Evolutionary conservation across 2,888 invertebrate genomes (phyloP), one percentile per base, ranked within the genome.

Genomic region (Harpagoxenus sublaevis): DNA sequence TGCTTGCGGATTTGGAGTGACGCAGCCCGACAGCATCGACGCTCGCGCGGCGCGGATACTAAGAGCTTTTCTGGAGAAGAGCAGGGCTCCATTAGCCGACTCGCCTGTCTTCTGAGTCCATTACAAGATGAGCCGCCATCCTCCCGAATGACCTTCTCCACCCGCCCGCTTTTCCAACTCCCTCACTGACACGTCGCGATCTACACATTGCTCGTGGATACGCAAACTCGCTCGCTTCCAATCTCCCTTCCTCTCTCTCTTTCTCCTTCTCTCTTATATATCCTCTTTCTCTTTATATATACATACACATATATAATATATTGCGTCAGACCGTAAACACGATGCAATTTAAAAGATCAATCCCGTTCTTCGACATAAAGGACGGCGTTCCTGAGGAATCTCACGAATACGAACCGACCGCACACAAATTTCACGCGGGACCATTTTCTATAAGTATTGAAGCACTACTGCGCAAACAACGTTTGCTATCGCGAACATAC

Each of bases 101-200:
- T 94, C 94, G 94, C 93, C 93, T 95, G 95, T 95, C 95, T 95
- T 95, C 93, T 93, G 95, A 95, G 95, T 95, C 95, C 95, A 95
- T 95, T 95, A 95, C 95, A 94, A 95, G 95, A 95, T 95, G 94
- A 95, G 94, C 94, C 93, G 86, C 91, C 92, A 89, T 88, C 92
- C 92, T 92, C 87, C 87, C 87, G 88, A 89, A 87, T 89, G 86
- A 88, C 91, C 90, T 90, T 86, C 92, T 90, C 89, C n/a, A 31
- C 42, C 90, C 88, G 15, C 15, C 60, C 48, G 18, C 89, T 87
- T 90, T 89, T 88, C 89, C 89, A 90, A 86, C 90, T 91, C 91
- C 84, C 91, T 87, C 91, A 88, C 82, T 87, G 87, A 89, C 88
- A 89, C 88, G 86, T 85, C 90, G 79, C 89, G 86, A 89, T 89